Base-by-base conservation (phyloP, 2,888 invertebrate genomes). In the Dynastes tityus region DNA sequence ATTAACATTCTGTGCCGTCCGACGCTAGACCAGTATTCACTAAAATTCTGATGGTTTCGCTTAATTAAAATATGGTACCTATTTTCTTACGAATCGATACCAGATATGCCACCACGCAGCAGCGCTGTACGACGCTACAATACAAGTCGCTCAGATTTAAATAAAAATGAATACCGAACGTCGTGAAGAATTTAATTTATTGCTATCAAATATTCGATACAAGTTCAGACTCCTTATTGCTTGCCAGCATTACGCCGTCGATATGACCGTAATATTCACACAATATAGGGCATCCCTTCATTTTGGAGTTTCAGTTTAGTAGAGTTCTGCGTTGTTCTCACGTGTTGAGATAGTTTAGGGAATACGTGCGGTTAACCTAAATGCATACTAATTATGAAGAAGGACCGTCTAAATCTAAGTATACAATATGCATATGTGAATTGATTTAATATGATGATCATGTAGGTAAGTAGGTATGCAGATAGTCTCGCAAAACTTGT, bases 381-480 rank as follows among this genome's bases (percentile, higher is more conserved):
- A 68, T 76, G 76, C 67, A 76, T 67, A 68, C 76, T 76, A 76
- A 76, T 76, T 76, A 65, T 16, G 67, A 67, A 67, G 67, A 22
- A 40, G 45, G 73, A 61, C 55, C 76, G 49, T 76, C 55, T 22
- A 76, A 64, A 75, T 49, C 55, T 71, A 71, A 40, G 16, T 73
- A 55, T n/a, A 53, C 53, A 53, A 37, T 37, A 37, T 37, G 27
- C 74, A 74, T 8, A 74, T 16, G 40, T 6, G 58, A 74, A 74
- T 74, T 74, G 61, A 74, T 74, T 61, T 74, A 27, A 29, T 13
- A 32, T 37, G 74, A 74, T 45, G 53, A 6, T 37, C 3, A 6
- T 37, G 22, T 22, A 22, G 22, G 22, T 22, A 22, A 22, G 37
- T 6, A 6, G 37, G 6, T 37, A 3, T 37, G 0, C 37, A 37